phyloP scores from a whole-genome alignment of 2,113 vertebrate genomes.

The Connochaetes taurinus region DNA sequence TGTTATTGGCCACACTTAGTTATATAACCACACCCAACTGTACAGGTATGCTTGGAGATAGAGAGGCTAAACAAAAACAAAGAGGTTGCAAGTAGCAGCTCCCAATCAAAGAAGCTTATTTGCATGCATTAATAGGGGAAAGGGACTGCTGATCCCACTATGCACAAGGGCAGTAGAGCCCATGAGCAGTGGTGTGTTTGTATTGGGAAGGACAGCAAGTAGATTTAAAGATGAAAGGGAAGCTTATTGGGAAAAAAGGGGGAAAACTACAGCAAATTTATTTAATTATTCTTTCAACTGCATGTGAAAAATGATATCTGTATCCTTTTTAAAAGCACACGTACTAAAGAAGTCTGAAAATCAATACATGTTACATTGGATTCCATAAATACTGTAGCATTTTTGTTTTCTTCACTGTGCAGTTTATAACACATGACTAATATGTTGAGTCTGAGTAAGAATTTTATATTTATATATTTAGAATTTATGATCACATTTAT shows the following conservation, averaged over 20 bases:
- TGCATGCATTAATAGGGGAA: background rate
- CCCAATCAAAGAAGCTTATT: background rate
- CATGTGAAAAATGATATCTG: background rate
- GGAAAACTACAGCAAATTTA: background rate
- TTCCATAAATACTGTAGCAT: background rate
- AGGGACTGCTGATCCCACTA: background rate
- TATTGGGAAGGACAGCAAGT: background rate
- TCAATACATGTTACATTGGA: background rate
- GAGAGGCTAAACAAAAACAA: background rate
- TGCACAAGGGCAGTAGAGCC: background rate
- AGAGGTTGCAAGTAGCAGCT: background rate
- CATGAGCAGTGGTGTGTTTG: background rate
- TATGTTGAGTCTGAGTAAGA: constrained; percentile 28
- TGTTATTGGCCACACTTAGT: background rate
- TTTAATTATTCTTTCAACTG: constrained; percentile 33
- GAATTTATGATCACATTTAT: constrained; percentile 33
- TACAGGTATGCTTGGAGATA: background rate
- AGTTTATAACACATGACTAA: constrained; percentile 39
- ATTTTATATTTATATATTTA: background rate
- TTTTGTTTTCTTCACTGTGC: constrained; percentile 29
- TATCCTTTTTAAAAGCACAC: constrained; percentile 15
- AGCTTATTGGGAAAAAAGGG: background rate
- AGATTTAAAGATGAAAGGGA: background rate
- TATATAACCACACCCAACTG: background rate
- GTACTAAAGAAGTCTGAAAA: constrained; percentile 12